A percentile compares a stretch with the other conserved stretches of the same genome.
Conservation (phyloP, 2,797 vertebrate species). For the Leptatherina wallacei region DNA sequence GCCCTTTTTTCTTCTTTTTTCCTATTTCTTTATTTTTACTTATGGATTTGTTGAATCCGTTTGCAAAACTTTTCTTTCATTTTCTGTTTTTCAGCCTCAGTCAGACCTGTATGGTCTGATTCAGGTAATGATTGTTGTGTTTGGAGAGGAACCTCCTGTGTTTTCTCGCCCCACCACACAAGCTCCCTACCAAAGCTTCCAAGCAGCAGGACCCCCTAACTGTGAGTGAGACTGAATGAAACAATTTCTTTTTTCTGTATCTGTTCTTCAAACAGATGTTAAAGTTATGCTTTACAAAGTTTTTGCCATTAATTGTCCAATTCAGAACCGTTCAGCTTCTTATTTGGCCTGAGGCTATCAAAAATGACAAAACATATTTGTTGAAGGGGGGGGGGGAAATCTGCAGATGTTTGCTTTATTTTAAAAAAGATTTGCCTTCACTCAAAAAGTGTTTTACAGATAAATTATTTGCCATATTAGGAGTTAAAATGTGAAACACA, state of each 20-base stretch:
- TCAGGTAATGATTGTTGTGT: constrained; percentile 98
- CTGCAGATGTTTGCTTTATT: too few species aligned
- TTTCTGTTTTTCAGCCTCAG: constrained; percentile 86
- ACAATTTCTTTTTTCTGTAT: not conserved
- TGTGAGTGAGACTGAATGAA: constrained; percentile 82
- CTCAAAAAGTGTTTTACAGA: not conserved
- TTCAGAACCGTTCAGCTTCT: too few species aligned
- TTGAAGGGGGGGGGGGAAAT: too few species aligned
- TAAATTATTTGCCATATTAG: not conserved
- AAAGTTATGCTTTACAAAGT: not conserved
- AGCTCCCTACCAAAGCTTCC: constrained; percentile 90
- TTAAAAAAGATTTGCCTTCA: not conserved
- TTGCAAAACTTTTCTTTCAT: not conserved
- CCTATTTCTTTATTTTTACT: not conserved
- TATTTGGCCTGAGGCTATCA: not conserved
- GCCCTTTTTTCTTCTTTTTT: not conserved
- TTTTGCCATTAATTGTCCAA: not conserved
- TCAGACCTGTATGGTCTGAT: constrained; percentile 97
- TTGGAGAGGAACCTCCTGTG: constrained; percentile 97
- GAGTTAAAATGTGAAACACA: not conserved
- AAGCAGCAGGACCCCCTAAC: constrained; percentile 94
- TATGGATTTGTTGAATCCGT: not conserved
- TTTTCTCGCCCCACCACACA: constrained; percentile 92
- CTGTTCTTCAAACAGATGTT: not conserved
- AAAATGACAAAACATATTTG: too few species aligned